Evolutionary conservation across 2,113 vertebrate species (phyloP), one percentile per base, ranked within the genome.

Genomic region (Nansenia antarctica): DNA sequence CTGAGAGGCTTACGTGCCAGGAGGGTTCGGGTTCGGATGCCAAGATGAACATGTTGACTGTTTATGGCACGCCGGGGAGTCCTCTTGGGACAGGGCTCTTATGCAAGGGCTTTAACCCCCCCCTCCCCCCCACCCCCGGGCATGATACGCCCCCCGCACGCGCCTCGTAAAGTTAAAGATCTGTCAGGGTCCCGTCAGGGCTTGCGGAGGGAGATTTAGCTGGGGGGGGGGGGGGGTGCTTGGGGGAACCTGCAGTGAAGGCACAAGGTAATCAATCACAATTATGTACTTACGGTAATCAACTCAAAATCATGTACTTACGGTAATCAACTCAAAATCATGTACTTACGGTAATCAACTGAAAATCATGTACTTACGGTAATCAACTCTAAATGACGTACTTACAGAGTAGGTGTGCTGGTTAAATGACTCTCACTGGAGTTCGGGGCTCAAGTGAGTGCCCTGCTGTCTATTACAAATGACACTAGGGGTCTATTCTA

Each of bases 301-400:
- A 3, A 1, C 70, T 77, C 30, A 72, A 78, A 80, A 79, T 64
- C 3, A 73, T 61, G 26, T 67, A 22, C 71, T 70, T 77, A n/a
- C n/a, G n/a, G n/a, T n/a, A n/a, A 79, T 54, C 62, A 3, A 1
- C 70, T 77, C 30, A 72, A 78, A 80, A 79, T 64, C 3, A 73
- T 61, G 26, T 67, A 22, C 71, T 70, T 77, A n/a, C n/a, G n/a
- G n/a, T n/a, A n/a, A 79, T 54, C 62, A 3, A 1, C 70, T 77
- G 27, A 72, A 78, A 80, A 79, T 64, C 54, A 9, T 55, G 12
- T 45, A n/a, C n/a, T 22, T 55, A 12, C 35, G 2, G n/a, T n/a
- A n/a, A 79, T 54, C 62, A 3, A 1, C 70, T 77, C 30, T 70
- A 78, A 80, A 79, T 64, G 53, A 9, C 52, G 12, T 45, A n/a